phyloP scores from a whole-genome alignment of 37 sponge, comb jelly and placozoan genomes.

The Beroe forskalii region DNA sequence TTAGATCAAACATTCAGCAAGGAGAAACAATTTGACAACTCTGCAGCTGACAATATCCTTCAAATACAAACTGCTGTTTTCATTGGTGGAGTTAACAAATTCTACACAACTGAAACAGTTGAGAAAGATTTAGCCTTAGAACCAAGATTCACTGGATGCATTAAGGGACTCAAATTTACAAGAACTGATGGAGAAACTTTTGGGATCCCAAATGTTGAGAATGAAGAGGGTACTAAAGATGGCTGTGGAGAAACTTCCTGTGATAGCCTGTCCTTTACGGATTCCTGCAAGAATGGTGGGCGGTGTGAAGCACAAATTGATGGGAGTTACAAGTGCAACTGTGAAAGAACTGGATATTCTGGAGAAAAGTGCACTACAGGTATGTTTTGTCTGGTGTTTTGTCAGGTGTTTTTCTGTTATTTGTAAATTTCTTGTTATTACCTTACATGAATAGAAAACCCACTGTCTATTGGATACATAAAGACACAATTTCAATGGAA shows the following conservation, averaged over 20 bases:
- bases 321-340: neutral
- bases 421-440: no score
- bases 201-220: neutral
- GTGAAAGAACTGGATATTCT: conserved; percentile 15
- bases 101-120: neutral
- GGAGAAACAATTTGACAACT: conserved; percentile 15
- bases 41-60: neutral
- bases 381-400: no score
- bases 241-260: neutral
- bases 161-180: neutral
- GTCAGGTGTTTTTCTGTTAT: no score
- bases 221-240: conserved; percentile 21
- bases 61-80: neutral
- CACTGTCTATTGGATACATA: no score
- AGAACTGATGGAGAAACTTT: neutral
- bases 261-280: neutral
- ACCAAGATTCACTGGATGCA: conserved; percentile 39
- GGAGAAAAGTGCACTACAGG: conserved; percentile 19
- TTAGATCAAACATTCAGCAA: neutral
- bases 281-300: conserved; percentile 35
- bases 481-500: no score
- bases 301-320: neutral
- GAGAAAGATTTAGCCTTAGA: conserved; percentile 1
- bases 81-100: conserved; percentile 13
- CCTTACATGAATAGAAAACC: no score